These are phyloP conservation scores for Drosophila obscura DNA, from an alignment of 1,140 invertebrate genomes.

Conservation along the genomic window DNA sequence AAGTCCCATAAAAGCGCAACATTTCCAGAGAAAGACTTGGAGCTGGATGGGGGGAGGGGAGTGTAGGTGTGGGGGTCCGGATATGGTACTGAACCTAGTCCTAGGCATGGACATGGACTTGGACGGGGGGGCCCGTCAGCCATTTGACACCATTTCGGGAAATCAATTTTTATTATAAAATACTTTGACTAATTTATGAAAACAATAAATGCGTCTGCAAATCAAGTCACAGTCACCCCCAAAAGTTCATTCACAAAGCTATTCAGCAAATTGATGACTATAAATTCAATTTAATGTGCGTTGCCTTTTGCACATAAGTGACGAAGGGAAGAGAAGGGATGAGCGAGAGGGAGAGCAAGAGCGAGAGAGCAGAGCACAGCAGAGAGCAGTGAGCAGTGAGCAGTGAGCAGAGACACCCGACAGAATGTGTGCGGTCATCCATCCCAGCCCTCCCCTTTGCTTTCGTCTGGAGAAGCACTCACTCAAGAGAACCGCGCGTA, in stretches of 20 bases:
- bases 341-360: too few species aligned
- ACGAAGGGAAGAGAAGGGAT: background rate
- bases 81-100: background rate
- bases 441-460: slow-evolving; percentile 5
- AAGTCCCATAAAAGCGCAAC: slow-evolving; percentile 65
- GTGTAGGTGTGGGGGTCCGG: too few species aligned
- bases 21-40: slow-evolving; percentile 7
- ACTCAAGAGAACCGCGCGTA: slow-evolving; percentile 40
- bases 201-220: slow-evolving; percentile 76
- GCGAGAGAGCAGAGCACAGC: too few species aligned
- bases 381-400: too few species aligned
- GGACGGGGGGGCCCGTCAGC: background rate
- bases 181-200: slow-evolving; percentile 80
- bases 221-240: slow-evolving; percentile 64
- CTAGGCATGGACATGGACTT: background rate
- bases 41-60: too few species aligned
- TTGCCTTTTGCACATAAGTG: slow-evolving; percentile 62
- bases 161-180: slow-evolving; percentile 80
- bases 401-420: background rate
- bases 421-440: slow-evolving; percentile 30
- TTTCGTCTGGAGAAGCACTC: slow-evolving; percentile 26
- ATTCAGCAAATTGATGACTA: slow-evolving; percentile 79
- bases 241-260: slow-evolving; percentile 80
- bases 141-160: slow-evolving; percentile 61
- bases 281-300: slow-evolving; percentile 82